These are phyloP conservation scores for Stercorarius parasiticus DNA, from an alignment of 2,113 vertebrate genomes.

Conservation along the genomic window DNA sequence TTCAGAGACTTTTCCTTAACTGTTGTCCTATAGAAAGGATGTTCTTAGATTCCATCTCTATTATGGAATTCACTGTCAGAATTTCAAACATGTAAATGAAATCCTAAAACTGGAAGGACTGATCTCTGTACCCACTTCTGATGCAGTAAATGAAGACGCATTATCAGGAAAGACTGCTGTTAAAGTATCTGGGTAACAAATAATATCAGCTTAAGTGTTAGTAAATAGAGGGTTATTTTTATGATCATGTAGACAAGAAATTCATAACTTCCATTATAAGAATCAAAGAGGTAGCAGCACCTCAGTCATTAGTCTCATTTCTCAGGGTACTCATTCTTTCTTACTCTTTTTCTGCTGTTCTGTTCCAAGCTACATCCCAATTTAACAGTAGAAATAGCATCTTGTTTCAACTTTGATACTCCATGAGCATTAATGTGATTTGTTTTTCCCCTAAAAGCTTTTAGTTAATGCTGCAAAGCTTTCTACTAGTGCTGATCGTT, in stretches of 20 bases:
- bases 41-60: neutral
- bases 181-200: neutral
- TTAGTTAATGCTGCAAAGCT: neutral
- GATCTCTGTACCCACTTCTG: neutral
- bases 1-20: neutral
- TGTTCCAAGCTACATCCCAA: neutral
- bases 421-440: neutral
- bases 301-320: neutral
- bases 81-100: neutral
- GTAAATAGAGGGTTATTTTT: neutral
- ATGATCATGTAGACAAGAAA: neutral
- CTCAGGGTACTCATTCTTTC: neutral
- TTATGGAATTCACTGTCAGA: neutral
- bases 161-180: neutral
- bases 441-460: neutral
- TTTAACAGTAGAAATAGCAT: neutral
- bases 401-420: neutral
- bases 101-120: neutral
- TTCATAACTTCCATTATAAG: neutral
- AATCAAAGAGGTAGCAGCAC: neutral
- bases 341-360: neutral
- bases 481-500: neutral
- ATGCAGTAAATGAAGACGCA: neutral
- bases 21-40: neutral
- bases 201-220: neutral